Conservation (phyloP, 2,113 vertebrate genomes). For the Chitala chitala region DNA sequence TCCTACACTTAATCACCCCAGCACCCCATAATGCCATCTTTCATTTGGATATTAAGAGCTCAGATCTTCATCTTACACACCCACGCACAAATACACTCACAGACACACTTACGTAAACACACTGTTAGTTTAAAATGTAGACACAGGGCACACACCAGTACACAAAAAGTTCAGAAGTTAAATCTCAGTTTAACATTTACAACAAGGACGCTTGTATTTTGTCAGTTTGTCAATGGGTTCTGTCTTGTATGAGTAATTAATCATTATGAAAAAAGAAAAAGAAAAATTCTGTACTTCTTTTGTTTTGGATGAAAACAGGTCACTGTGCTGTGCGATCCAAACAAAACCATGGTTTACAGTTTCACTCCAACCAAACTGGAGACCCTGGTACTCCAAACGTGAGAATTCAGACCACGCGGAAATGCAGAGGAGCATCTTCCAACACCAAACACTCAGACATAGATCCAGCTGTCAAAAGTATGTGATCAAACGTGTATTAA, state of each 20-base stretch:
- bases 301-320: background rate
- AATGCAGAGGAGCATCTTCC: background rate
- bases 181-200: background rate
- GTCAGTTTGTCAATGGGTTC: background rate
- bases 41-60: too few species aligned
- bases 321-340: background rate
- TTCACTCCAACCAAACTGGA: background rate
- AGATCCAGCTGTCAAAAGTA: background rate
- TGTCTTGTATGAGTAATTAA: background rate
- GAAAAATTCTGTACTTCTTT: background rate
- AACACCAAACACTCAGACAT: background rate
- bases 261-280: constrained; percentile 1
- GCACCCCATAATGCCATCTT: too few species aligned
- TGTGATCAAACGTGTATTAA: background rate
- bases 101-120: too few species aligned
- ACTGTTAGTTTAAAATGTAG: too few species aligned
- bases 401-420: background rate
- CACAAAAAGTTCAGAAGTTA: too few species aligned
- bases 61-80: too few species aligned
- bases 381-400: background rate
- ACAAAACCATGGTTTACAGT: background rate
- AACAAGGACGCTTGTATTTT: background rate
- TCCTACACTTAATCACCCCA: too few species aligned
- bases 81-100: too few species aligned
- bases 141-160: too few species aligned